These are phyloP conservation scores for Melanotaenia boesemani DNA, from an alignment of 2,797 vertebrate genomes.

Conservation along the genomic window DNA sequence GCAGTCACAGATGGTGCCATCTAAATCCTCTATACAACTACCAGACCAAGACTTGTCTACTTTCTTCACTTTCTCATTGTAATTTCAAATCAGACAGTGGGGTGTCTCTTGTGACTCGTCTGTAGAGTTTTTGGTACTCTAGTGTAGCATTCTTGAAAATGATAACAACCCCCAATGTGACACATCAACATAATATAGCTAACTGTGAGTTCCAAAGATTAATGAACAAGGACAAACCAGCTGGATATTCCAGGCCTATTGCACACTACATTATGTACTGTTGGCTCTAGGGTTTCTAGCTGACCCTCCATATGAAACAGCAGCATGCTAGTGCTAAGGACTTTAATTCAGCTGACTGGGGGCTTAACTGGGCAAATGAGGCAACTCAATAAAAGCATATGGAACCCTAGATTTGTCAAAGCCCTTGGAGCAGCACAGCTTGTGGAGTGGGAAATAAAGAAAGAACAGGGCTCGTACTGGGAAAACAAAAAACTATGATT, in stretches of 20 bases:
- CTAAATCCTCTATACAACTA: slow-evolving; percentile 57
- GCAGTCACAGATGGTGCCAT: slow-evolving; percentile 60
- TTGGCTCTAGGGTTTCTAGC: slow-evolving; percentile 48
- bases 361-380: slow-evolving; percentile 76
- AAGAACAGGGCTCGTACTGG: slow-evolving; percentile 1
- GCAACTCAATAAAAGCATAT: slow-evolving; percentile 69
- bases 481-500: slow-evolving; percentile 18
- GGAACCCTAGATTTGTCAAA: slow-evolving; percentile 69
- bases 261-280: slow-evolving; percentile 60
- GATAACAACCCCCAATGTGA: background rate
- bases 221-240: slow-evolving; percentile 36
- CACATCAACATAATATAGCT: slow-evolving; percentile 14
- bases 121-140: slow-evolving; percentile 3
- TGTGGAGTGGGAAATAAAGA: slow-evolving; percentile 26
- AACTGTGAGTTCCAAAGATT: slow-evolving; percentile 23
- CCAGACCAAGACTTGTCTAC: slow-evolving; percentile 53
- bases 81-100: slow-evolving; percentile 65
- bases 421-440: slow-evolving; percentile 53
- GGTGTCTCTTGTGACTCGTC: slow-evolving; percentile 41
- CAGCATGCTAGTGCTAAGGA: slow-evolving; percentile 55
- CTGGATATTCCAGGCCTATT: slow-evolving; percentile 28
- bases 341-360: slow-evolving; percentile 75
- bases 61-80: slow-evolving; percentile 53
- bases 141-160: background rate
- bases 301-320: slow-evolving; percentile 57